Evolutionary conservation across 2,888 invertebrate species (phyloP).

Genomic region (Busseola fusca): DNA sequence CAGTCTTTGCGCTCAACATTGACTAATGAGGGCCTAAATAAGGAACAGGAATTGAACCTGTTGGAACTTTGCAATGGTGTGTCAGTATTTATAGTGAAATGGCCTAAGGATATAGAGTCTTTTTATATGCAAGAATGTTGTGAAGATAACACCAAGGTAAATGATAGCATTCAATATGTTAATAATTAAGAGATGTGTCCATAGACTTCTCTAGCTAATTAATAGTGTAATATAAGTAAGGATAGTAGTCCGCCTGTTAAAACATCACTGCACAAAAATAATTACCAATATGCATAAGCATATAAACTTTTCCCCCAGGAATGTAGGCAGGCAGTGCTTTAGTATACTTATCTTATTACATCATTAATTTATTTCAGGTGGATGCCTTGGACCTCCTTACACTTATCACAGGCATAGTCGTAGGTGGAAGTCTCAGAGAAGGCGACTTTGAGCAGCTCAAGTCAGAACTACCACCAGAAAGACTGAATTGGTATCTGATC

Average conservation of each 20-base stretch:
- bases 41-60: constrained; percentile 96
- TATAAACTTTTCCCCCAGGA: not conserved
- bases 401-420: constrained; percentile 97
- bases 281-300: not conserved
- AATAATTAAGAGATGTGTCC: not conserved
- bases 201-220: not conserved
- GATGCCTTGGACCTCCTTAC: constrained; percentile 96
- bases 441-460: constrained; percentile 90
- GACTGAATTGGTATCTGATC: constrained; percentile 96
- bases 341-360: not conserved
- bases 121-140: constrained; percentile 96
- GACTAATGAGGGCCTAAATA: constrained; percentile 91
- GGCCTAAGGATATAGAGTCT: constrained; percentile 96
- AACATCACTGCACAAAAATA: not conserved
- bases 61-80: constrained; percentile 91
- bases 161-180: not conserved
- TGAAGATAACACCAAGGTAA: constrained; percentile 90
- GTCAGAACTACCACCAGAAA: constrained; percentile 89
- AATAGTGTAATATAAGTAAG: not conserved
- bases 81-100: constrained; percentile 97
- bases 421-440: too few species aligned
- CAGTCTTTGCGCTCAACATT: constrained; percentile 82
- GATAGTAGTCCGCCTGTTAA: not conserved
- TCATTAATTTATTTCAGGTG: constrained; percentile 83
- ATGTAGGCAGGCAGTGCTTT: not conserved